Evolutionary conservation across 2,113 vertebrate genomes (phyloP).

Genomic region (Tychaedon coryphoeus): DNA sequence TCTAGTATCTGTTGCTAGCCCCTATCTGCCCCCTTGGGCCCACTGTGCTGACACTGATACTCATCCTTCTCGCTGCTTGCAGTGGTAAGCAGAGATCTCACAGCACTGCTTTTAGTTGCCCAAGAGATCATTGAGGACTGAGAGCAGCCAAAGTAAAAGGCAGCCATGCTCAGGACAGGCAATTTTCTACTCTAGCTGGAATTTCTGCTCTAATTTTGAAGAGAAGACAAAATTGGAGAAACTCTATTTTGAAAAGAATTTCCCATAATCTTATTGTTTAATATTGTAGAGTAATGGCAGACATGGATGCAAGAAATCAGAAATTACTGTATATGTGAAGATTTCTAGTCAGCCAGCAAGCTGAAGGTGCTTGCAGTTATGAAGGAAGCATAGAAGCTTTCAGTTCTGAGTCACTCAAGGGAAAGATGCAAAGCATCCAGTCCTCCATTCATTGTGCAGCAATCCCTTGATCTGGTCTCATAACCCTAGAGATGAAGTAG

Average conservation of each 20-base stretch:
- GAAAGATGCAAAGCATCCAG: not conserved
- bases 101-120: rapidly evolving
- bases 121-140: not conserved
- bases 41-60: too few relatives aligned
- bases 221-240: not conserved
- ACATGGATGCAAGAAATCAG: not conserved
- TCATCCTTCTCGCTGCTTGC: not conserved
- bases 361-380: not conserved
- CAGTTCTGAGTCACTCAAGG: not conserved
- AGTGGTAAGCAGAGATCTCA: not conserved
- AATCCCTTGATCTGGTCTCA: not conserved
- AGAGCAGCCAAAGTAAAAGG: not conserved
- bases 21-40: rapidly evolving
- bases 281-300: not conserved
- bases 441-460: not conserved
- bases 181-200: not conserved
- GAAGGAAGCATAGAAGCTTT: not conserved
- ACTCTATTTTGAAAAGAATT: not conserved
- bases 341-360: not conserved
- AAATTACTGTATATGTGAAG: not conserved
- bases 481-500: not conserved
- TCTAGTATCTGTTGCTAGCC: not conserved
- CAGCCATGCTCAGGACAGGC: rapidly evolving
- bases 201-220: not conserved
- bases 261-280: not conserved